phyloP scores from a whole-genome alignment of 2,888 invertebrate species.

The Cynaeus angustus region DNA sequence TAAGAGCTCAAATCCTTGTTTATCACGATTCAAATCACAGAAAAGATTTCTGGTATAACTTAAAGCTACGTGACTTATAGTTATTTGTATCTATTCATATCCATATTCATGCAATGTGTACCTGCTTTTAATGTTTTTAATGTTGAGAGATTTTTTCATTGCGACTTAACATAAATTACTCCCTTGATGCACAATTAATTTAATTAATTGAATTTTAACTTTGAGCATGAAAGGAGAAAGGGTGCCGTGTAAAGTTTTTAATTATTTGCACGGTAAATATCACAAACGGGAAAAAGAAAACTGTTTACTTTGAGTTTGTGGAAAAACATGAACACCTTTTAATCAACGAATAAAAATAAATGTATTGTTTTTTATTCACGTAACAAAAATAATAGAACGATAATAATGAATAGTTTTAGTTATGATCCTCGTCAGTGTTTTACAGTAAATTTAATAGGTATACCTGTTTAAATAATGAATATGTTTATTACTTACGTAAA shows the following conservation, averaged over 20 bases:
- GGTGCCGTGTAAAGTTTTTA: neutral
- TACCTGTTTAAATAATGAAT: no score
- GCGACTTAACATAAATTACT: slow-evolving; percentile 2
- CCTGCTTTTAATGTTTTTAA: neutral
- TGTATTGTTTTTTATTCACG: no score
- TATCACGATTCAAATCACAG: neutral
- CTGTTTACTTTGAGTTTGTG: no score
- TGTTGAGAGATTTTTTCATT: neutral
- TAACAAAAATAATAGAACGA: no score
- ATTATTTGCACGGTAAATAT: neutral
- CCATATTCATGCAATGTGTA: neutral
- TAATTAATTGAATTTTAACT: slow-evolving; percentile 2
- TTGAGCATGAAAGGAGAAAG: neutral
- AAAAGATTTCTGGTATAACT: neutral
- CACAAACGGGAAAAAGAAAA: no score
- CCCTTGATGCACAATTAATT: neutral
- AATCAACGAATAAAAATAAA: no score
- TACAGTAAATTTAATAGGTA: no score
- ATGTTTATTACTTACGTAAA: no score
- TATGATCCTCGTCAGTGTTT: no score
- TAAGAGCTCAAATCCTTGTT: no score
- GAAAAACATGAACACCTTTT: no score
- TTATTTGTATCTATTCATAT: neutral
- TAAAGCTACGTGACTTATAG: neutral
- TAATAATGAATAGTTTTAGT: no score